Evolutionary conservation across 2,113 vertebrate species (phyloP), one percentile per base, ranked within the genome.

Genomic region (Agelaius tricolor): DNA sequence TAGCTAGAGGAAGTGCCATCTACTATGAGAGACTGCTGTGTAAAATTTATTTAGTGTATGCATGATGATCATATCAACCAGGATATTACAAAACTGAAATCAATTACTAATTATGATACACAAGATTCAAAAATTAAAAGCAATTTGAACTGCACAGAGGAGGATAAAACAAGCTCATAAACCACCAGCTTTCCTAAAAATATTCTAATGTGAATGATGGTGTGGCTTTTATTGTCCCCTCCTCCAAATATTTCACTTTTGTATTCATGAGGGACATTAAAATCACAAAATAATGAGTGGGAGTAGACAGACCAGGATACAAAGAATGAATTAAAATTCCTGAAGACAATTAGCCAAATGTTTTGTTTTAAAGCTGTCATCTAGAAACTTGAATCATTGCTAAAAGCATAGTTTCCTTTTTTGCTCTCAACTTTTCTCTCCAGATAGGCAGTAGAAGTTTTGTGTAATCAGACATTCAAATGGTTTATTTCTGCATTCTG

Each of bases 1-100:
- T 96, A 73, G 22, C 43, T 73, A 79, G 41, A 83, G 41, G 69
- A 97, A 94, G 65, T 87, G 74, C 65, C 90, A 96, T 59, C 52
- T 84, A 72, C 82, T 93, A 80, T 77, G 46, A 79, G 30, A 94
- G 55, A 85, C 23, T 95, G 43, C 58, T 79, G 20, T 92, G 44
- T 92, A 86, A 95, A 97, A 89, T 94, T 92, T 97, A 97, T 94
- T 96, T 96, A 97, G 74, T 91, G 88, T 87, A 72, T 91, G 31
- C 35, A 57, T 80, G 72, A 91, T 88, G 71, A 96, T 96, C 91
- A 87, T 78, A 86, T 84, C 93, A 87, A 51, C 33, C 43, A 95
- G 75, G 47, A 35, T 84, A 96, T 93, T 95, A 69, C 65, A 81
- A 72, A 75, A 59, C 47, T 95, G 73, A 85, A 96, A 96, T 61